Evolutionary conservation across 2,797 vertebrate species (phyloP), one percentile per base, ranked within the genome.

Genomic region (Mareca strepera): DNA sequence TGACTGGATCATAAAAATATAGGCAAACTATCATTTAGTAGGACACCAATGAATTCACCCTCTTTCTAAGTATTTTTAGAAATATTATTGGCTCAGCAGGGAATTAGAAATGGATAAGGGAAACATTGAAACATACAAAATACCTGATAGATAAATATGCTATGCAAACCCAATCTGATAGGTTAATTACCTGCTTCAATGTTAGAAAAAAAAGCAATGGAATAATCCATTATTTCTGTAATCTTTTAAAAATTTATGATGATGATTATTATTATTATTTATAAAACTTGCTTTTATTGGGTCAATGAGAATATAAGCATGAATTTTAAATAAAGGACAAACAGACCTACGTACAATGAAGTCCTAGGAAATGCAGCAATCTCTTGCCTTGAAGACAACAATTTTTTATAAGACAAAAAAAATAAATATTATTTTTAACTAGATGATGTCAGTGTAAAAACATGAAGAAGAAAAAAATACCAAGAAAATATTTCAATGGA

Each of bases 41-140:
- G 91, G 64, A 74, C 86, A 93, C 33, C 7, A 2, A 33, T 13
- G 18, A 86, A 79, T 82, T 90, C 93, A 72, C 20, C 48, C 52
- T n/a, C 85, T 83, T 56, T 31, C 37, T 16, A 62, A 69, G 68
- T 89, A 95, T 93, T 95, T 90, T 96, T 90, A 52, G 73, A 94
- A 93, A 59, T 82, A 28, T 78, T 94, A 82, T 79, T 94, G 86
- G 43, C 64, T 74, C 94, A 84, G 82, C 41, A 63, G 81, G 86
- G 86, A 88, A 84, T 41, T 62, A 46, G 60, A 62, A 85, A 83
- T 52, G 31, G 56, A 72, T 33, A 86, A 50, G 37, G 11, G 56
- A 92, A 90, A 79, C 1, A 3, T 72, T 50, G 82, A 94, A 86
- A 31, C 7, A 7, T 55, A 70, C 58, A 80, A 53, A 84, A 43